phyloP scores from a whole-genome alignment of 2,113 vertebrate genomes.

The Aspidoscelis tigris region DNA sequence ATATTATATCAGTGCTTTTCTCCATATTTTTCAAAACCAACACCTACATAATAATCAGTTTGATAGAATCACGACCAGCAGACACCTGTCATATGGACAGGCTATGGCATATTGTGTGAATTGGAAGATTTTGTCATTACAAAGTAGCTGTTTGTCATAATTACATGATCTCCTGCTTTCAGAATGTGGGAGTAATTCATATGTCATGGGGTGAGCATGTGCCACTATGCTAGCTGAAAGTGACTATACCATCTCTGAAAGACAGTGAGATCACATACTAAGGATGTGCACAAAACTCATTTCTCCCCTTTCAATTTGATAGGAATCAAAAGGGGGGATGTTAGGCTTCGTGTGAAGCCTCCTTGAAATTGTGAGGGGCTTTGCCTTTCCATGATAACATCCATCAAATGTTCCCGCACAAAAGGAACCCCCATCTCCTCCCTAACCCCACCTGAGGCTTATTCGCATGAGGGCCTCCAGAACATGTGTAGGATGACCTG shows the following conservation, averaged over 20 bases:
- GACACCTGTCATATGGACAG: neutral
- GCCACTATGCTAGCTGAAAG: neutral
- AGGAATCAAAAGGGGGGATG: too few relatives aligned
- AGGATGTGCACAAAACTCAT: too few relatives aligned
- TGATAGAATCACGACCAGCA: conserved; percentile 6
- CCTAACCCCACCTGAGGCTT: too few relatives aligned
- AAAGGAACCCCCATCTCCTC: too few relatives aligned
- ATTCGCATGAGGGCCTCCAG: too few relatives aligned
- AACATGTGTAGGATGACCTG: too few relatives aligned
- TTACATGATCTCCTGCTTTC: neutral
- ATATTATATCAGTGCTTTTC: neutral
- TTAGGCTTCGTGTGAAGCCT: too few relatives aligned
- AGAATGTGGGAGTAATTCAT: neutral
- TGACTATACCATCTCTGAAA: neutral
- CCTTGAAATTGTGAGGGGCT: too few relatives aligned
- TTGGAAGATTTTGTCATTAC: conserved; percentile 1
- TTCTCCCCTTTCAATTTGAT: too few relatives aligned
- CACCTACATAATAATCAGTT: neutral
- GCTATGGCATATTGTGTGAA: conserved; percentile 1
- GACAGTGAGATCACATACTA: too few relatives aligned
- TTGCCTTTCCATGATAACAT: too few relatives aligned
- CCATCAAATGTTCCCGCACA: too few relatives aligned
- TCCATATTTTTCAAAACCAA: neutral
- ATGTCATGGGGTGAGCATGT: conserved; percentile 4
- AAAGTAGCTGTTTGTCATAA: conserved; percentile 1